Evolutionary conservation across 2,888 invertebrate species (phyloP), one percentile per base, ranked within the genome.

Genomic region (Ecliptopera silaceata): DNA sequence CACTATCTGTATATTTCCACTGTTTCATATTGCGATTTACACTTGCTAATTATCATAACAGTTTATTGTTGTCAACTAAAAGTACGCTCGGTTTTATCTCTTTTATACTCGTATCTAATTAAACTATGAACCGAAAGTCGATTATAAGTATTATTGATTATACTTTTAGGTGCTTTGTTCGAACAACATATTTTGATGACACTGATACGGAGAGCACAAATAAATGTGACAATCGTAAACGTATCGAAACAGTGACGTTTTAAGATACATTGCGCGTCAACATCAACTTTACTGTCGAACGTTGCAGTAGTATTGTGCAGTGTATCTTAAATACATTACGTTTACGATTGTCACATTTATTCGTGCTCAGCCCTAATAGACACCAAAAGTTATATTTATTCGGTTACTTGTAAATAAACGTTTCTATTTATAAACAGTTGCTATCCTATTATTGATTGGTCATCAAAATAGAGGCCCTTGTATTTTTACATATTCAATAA

Each of bases 401-500:
- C 1, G 17, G 1, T 15, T 36, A 20, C 22, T 26, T 26, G 22
- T 6, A 26, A 8, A 4, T 20, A n/a, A 6, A 13, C 2, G 12
- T 34, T 34, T 13, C 13, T 13, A 34, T 6, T 22, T 20, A 22
- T 12, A 26, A 13, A 22, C 22, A 18, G 31, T 46, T 50, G 12
- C 50, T 44, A 59, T 47, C 43, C 42, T 29, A 55, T 41, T 42
- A 38, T 50, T 64, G 46, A 60, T 50, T 55, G 59, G 50, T 63
- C 54, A 66, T 62, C 56, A 63, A 68, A 65, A 65, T 63, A 60
- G 64, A 59, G 65, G 63, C 63, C 66, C 63, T 61, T 64, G 22
- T 56, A 56, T 72, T 73, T 71, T 72, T 73, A 72, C 69, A 76
- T 81, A 82, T 82, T 80, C 76, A 80, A 62, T 69, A 65, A 70